Base-by-base conservation (phyloP, 2,113 vertebrate species). In the Oplegnathus fasciatus region DNA sequence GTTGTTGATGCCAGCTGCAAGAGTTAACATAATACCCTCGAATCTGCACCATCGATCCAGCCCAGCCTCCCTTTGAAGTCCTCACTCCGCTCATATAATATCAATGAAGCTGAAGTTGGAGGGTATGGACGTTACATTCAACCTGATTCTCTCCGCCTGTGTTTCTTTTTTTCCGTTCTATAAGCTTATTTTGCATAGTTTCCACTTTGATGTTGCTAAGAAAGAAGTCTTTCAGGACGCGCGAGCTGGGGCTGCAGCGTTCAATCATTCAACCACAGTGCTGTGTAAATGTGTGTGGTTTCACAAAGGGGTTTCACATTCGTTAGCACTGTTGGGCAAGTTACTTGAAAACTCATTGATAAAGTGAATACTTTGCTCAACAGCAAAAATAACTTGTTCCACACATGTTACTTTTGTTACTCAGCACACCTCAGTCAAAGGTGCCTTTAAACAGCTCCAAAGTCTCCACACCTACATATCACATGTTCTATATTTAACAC, bases 131-230 rank as follows among this genome's bases (percentile, higher is more conserved):
- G 13, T 82, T 75, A 69, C 74, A 73, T 55, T 88, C 73, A 87
- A 81, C 82, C 80, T 66, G 71, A 80, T 78, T 86, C 71, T 82
- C 77, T 75, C 52, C 3, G 71, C 77, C 68, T 66, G 22, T 32
- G 20, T 83, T 82, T 82, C 32, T 30, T 75, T 75, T 46, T 52
- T 75, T 76, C 58, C 11, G 0, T 82, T 60, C 52, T 46, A 42
- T 85, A 74, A 83, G 73, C 85, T 76, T 77, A 76, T 89, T 89
- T 88, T 83, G 74, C 79, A 85, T 78, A 78, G 73, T 86, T 89
- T 82, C 44, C 65, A 50, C 87, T 89, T 90, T 93, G 84, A 88
- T 87, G 89, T 84, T 81, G 73, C 55, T 88, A 54, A 78, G 72
- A 80, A 52, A 78, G 48, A 80, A 77, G 26, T 82, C 67, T 86